A percentile compares a stretch with the other conserved stretches of the same genome.
Evolutionary conservation across 1,140 invertebrate species (phyloP).

Genomic region (Musca vetustissima): DNA sequence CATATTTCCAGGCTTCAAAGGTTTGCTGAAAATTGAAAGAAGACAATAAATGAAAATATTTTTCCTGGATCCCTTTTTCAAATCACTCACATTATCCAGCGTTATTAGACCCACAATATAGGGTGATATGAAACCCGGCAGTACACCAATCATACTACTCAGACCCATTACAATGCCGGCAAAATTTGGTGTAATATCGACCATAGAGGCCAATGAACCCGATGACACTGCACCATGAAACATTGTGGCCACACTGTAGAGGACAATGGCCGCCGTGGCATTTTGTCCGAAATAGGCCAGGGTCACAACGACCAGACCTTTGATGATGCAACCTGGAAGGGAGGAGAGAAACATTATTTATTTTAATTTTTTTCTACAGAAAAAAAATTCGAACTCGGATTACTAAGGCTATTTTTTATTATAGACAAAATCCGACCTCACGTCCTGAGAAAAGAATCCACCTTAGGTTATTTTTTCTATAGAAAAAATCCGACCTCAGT

Average conservation of each 20-base stretch:
- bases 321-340: conserved; percentile 58
- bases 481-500: too few relatives aligned
- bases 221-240: conserved; percentile 68
- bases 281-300: conserved; percentile 67
- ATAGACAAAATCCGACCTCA: too few relatives aligned
- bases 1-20: conserved; percentile 7
- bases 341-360: too few relatives aligned
- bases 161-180: conserved; percentile 64
- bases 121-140: conserved; percentile 63
- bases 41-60: too few relatives aligned
- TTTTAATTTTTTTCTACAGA: too few relatives aligned
- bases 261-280: conserved; percentile 61
- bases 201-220: conserved; percentile 64
- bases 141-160: conserved; percentile 59
- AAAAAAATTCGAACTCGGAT: too few relatives aligned
- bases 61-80: too few relatives aligned
- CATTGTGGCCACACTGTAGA: conserved; percentile 64
- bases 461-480: too few relatives aligned
- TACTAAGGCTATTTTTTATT: too few relatives aligned
- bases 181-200: conserved; percentile 71
- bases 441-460: too few relatives aligned
- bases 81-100: conserved; percentile 61
- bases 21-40: conserved; percentile 1
- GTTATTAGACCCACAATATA: conserved; percentile 63
- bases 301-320: conserved; percentile 61